phyloP scores from a whole-genome alignment of 2,113 vertebrate species.

The Tupaia chinensis region DNA sequence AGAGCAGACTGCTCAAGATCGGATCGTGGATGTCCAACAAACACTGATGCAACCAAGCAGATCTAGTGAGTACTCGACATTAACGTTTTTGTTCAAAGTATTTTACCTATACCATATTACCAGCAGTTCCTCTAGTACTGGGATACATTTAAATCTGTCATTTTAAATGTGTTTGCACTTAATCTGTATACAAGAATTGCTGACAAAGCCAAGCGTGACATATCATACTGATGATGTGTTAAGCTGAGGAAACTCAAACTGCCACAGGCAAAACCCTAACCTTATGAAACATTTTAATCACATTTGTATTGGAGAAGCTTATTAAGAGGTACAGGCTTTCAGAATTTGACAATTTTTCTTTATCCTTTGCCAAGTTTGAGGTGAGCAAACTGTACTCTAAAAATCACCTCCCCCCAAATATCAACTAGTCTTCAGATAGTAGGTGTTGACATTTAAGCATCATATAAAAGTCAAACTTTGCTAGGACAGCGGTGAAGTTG shows the following conservation, averaged over 20 bases:
- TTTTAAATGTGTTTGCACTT: slow-evolving; percentile 77
- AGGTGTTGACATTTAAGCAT: slow-evolving; percentile 28
- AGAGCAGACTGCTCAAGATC: fast-evolving
- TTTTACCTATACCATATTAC: not conserved
- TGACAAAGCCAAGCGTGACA: slow-evolving; percentile 71
- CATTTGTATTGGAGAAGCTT: slow-evolving; percentile 74
- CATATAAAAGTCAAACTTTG: slow-evolving; percentile 64
- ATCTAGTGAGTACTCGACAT: not conserved
- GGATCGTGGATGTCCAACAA: not conserved
- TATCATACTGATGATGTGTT: slow-evolving; percentile 63
- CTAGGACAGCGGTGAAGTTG: not conserved
- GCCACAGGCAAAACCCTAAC: slow-evolving; percentile 58
- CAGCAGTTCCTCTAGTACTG: not conserved
- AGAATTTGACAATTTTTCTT: slow-evolving; percentile 71
- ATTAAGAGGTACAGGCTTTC: slow-evolving; percentile 64
- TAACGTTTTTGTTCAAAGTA: not conserved
- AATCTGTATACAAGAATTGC: slow-evolving; percentile 71
- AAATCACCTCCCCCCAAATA: slow-evolving; percentile 65
- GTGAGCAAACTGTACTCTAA: slow-evolving; percentile 52
- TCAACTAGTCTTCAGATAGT: slow-evolving; percentile 73
- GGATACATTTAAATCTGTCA: slow-evolving; percentile 60
- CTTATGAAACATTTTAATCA: slow-evolving; percentile 78
- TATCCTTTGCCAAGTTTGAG: slow-evolving; percentile 33
- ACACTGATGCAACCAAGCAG: not conserved
- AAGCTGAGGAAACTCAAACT: slow-evolving; percentile 69